These are phyloP conservation scores for Heliothis subflexa DNA, from an alignment of 1,140 invertebrate genomes.

Conservation along the genomic window DNA sequence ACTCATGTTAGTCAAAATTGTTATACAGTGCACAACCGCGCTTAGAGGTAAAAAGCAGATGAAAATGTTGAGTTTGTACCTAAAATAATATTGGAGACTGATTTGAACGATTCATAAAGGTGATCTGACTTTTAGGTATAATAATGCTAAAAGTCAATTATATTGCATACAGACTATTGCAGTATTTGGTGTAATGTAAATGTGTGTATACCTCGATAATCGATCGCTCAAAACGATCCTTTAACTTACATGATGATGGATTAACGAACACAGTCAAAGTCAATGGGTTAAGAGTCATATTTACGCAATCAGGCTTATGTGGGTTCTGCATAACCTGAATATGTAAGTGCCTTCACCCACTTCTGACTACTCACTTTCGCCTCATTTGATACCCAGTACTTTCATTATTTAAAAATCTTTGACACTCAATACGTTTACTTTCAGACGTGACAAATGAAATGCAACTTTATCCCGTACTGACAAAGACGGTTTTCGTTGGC, in stretches of 20 bases:
- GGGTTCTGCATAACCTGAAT: constrained; percentile 22
- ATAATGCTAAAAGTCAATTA: too few species aligned
- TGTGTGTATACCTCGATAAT: too few species aligned
- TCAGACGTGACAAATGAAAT: constrained; percentile 2
- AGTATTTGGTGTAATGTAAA: too few species aligned
- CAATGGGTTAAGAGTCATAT: constrained; percentile 11
- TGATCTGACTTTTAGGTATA: too few species aligned
- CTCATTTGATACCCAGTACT: constrained; percentile 53
- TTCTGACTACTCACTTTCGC: constrained; percentile 48
- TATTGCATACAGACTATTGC: too few species aligned
- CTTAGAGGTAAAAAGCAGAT: not conserved
- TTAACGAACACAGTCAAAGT: not conserved
- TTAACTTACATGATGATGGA: not conserved
- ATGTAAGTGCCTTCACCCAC: constrained; percentile 37
- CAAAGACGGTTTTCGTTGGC: constrained; percentile 1
- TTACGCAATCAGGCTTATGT: constrained; percentile 18
- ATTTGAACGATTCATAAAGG: too few species aligned
- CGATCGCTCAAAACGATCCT: not conserved
- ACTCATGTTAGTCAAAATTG: not conserved
- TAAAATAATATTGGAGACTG: too few species aligned
- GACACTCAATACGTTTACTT: constrained; percentile 31
- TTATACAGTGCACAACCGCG: not conserved
- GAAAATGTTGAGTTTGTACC: too few species aligned
- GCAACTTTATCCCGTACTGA: not conserved
- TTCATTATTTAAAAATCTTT: constrained; percentile 46